Percentiles rank a stretch among this genome's conserved stretches.
Conservation (phyloP, 1,140 invertebrate species). For the Leptopilina boulardi region DNA sequence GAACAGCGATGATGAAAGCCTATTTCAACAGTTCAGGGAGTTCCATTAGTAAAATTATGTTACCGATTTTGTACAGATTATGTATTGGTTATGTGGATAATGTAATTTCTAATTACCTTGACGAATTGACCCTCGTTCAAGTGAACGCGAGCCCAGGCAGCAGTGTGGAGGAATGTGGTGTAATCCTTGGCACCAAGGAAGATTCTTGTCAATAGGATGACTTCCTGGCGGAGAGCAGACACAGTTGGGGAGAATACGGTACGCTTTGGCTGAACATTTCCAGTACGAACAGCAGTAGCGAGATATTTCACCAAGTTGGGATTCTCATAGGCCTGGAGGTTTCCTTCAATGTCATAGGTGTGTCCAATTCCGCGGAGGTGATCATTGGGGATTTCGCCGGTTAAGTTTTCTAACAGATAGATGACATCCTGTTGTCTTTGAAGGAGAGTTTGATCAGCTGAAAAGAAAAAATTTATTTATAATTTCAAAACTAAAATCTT, state of each 20-base stretch:
- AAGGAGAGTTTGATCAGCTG: constrained; percentile 78
- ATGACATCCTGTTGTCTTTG: constrained; percentile 80
- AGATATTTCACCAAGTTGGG: constrained; percentile 66
- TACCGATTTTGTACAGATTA: background rate
- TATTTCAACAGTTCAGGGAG: constrained; percentile 47
- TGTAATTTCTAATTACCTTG: constrained; percentile 51
- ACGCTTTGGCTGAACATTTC: constrained; percentile 65
- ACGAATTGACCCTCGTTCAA: constrained; percentile 74
- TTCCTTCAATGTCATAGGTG: constrained; percentile 65
- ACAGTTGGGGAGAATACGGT: constrained; percentile 55
- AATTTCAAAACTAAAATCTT: too few species aligned
- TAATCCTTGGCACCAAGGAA: constrained; percentile 74
- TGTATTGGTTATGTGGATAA: constrained; percentile 5
- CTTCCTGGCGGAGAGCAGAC: constrained; percentile 68
- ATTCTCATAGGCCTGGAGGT: constrained; percentile 62
- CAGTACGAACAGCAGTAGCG: constrained; percentile 54
- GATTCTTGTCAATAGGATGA: constrained; percentile 67
- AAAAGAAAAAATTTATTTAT: background rate
- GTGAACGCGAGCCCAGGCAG: constrained; percentile 71
- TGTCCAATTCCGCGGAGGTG: constrained; percentile 66
- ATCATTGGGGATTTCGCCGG: constrained; percentile 71
- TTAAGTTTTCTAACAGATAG: constrained; percentile 80
- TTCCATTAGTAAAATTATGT: constrained; percentile 17
- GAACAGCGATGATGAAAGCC: constrained; percentile 69
- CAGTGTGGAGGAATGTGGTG: constrained; percentile 69